These are phyloP conservation scores for Falco peregrinus DNA, from an alignment of 2,797 vertebrate species.

Conservation along the genomic window DNA sequence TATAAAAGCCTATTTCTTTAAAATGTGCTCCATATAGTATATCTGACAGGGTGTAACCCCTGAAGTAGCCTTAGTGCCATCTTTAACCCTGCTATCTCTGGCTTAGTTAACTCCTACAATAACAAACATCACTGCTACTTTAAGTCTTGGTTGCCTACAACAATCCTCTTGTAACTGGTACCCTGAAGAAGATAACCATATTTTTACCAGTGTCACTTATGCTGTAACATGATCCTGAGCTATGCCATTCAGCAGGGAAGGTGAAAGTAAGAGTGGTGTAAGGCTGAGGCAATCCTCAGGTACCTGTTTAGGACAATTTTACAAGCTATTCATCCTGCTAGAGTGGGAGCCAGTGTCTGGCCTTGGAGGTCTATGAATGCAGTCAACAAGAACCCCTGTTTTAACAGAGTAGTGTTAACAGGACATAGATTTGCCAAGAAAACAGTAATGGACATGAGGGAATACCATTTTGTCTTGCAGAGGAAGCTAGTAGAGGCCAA, in stretches of 20 bases:
- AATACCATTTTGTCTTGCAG: slow-evolving; percentile 66
- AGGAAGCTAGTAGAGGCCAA: slow-evolving; percentile 53
- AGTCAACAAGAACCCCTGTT: slow-evolving; percentile 20
- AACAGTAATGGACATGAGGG: slow-evolving; percentile 57
- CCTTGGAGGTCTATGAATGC: background rate
- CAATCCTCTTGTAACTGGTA: background rate
- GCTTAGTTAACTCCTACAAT: background rate
- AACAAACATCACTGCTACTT: background rate
- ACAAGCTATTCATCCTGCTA: background rate
- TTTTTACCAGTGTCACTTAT: background rate
- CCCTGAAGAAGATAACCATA: background rate
- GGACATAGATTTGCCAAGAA: slow-evolving; percentile 51
- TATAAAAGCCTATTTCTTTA: background rate
- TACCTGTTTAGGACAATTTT: background rate
- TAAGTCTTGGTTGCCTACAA: background rate
- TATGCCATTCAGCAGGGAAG: background rate
- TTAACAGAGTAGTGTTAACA: slow-evolving; percentile 16
- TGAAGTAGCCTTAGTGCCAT: background rate
- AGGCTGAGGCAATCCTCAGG: background rate
- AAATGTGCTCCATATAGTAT: background rate
- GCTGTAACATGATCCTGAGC: background rate
- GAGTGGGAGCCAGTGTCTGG: background rate
- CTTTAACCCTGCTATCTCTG: background rate
- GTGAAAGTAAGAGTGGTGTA: background rate
- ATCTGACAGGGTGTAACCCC: background rate